These are phyloP conservation scores for Drosophila colorata DNA, from an alignment of 2,888 invertebrate species.

Conservation along the genomic window DNA sequence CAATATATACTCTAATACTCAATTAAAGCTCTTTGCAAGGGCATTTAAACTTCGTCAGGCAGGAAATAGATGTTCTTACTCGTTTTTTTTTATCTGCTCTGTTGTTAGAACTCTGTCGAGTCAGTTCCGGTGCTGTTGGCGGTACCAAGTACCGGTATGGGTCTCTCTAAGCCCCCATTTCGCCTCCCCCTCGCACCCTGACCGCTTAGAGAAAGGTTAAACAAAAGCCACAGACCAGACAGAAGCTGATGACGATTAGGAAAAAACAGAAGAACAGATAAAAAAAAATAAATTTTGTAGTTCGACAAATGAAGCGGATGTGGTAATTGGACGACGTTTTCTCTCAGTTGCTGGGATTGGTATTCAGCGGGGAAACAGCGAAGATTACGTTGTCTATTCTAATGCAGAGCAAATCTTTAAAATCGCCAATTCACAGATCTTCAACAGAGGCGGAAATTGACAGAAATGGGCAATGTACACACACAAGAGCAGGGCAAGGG, in stretches of 20 bases:
- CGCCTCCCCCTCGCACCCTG: slow-evolving; percentile 10
- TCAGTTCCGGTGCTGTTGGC: slow-evolving; percentile 16
- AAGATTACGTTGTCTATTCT: slow-evolving; percentile 4
- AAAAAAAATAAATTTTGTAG: slow-evolving; percentile 39
- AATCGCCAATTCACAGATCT: slow-evolving; percentile 3
- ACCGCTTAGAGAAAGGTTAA: slow-evolving; percentile 34
- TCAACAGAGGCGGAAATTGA: not conserved
- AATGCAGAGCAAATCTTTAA: not conserved
- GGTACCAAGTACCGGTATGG: slow-evolving; percentile 13
- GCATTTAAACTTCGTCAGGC: slow-evolving; percentile 1
- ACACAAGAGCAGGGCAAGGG: too few species aligned
- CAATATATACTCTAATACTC: too few species aligned
- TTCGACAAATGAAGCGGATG: slow-evolving; percentile 72
- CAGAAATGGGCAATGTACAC: slow-evolving; percentile 32
- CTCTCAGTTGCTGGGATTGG: slow-evolving; percentile 4
- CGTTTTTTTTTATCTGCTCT: slow-evolving; percentile 9
- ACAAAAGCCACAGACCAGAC: slow-evolving; percentile 25
- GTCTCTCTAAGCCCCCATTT: not conserved
- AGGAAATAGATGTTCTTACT: not conserved
- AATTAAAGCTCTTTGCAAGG: not conserved
- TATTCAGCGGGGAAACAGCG: too few species aligned
- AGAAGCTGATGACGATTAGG: slow-evolving; percentile 44
- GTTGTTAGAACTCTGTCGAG: slow-evolving; percentile 29
- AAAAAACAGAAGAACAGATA: slow-evolving; percentile 3
- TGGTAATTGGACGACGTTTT: slow-evolving; percentile 67